Evolutionary conservation across 2,797 vertebrate species (phyloP).

Genomic region (Epinephelus coioides): DNA sequence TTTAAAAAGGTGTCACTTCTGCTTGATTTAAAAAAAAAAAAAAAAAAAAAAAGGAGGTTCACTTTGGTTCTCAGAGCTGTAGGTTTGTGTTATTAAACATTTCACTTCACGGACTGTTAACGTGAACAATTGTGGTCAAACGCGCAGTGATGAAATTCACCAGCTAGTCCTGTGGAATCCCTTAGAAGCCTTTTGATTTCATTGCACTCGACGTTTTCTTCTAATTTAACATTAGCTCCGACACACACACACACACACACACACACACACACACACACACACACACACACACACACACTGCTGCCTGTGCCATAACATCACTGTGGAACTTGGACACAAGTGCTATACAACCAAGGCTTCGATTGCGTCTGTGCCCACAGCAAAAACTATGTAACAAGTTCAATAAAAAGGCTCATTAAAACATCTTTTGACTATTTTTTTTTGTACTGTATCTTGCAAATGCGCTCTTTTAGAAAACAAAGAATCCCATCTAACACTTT

Average conservation of each 20-base stretch:
- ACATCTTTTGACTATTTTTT: slow-evolving; percentile 21
- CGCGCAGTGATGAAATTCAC: slow-evolving; percentile 56
- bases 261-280: not conserved
- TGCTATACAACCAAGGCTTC: slow-evolving; percentile 80
- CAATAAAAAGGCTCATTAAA: slow-evolving; percentile 91
- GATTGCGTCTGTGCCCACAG: slow-evolving; percentile 81
- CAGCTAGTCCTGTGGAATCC: slow-evolving; percentile 74
- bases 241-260: not conserved
- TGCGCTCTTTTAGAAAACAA: not conserved
- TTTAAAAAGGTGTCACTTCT: slow-evolving; percentile 79
- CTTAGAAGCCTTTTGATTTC: slow-evolving; percentile 78
- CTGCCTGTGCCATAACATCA: slow-evolving; percentile 84
- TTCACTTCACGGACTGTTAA: slow-evolving; percentile 76
- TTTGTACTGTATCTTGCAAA: not conserved
- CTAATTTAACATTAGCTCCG: slow-evolving; percentile 67
- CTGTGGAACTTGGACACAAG: slow-evolving; percentile 79
- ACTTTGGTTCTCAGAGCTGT: slow-evolving; percentile 76
- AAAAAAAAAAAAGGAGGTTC: slow-evolving; percentile 62
- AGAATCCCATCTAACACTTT: slow-evolving; percentile 8
- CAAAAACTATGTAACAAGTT: slow-evolving; percentile 85
- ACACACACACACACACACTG: slow-evolving; percentile 51
- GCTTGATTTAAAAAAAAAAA: slow-evolving; percentile 52
- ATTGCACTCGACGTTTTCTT: slow-evolving; percentile 72
- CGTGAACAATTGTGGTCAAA: slow-evolving; percentile 48
- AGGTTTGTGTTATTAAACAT: slow-evolving; percentile 56